These are phyloP conservation scores for Orchestia grillus DNA, from an alignment of 1,140 invertebrate species.

Conservation along the genomic window DNA sequence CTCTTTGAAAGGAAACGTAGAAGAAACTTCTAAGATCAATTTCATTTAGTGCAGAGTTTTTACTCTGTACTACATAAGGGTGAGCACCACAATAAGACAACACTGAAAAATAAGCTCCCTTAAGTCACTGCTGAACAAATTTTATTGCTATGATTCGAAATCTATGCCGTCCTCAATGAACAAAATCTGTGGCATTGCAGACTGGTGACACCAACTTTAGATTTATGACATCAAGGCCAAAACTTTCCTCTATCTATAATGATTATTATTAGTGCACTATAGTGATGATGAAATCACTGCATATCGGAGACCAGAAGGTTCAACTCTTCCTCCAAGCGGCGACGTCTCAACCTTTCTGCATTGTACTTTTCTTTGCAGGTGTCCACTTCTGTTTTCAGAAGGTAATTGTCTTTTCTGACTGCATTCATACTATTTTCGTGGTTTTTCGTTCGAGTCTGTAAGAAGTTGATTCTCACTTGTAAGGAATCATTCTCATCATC, in stretches of 20 bases:
- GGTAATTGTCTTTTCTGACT: conserved; percentile 59
- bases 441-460: conserved; percentile 60
- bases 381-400: conserved; percentile 60
- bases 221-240: background rate
- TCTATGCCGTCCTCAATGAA: too few species aligned
- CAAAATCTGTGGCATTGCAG: background rate
- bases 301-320: conserved; percentile 64
- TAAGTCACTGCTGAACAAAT: background rate
- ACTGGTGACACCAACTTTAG: background rate
- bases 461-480: conserved; percentile 59
- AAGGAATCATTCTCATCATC: conserved; percentile 60
- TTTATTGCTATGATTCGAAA: background rate
- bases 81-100: background rate
- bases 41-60: background rate
- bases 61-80: background rate
- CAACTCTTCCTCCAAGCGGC: conserved; percentile 63
- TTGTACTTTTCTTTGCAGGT: conserved; percentile 61
- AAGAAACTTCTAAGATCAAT: background rate
- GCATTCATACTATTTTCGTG: conserved; percentile 59
- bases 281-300: conserved; percentile 34
- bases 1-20: background rate
- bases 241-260: background rate
- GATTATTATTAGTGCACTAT: background rate
- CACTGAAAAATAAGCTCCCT: background rate
- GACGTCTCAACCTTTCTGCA: conserved; percentile 60